phyloP scores from a whole-genome alignment of 2,113 vertebrate species.

The Oenanthe oenanthe region DNA sequence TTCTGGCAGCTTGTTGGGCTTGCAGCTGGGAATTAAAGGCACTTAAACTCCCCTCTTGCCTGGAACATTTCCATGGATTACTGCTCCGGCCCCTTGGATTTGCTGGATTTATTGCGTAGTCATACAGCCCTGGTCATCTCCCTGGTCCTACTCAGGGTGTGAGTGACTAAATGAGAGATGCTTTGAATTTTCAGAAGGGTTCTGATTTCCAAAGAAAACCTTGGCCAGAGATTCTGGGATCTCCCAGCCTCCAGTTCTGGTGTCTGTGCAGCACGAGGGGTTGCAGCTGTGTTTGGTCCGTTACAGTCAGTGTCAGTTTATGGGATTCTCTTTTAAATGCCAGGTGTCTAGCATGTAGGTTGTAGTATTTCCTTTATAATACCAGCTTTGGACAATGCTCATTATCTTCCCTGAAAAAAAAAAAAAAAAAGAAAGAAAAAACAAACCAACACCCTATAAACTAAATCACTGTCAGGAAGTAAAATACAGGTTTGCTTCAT shows the following conservation, averaged over 20 bases:
- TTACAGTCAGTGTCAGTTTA: background rate
- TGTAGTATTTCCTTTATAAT: constrained; percentile 9
- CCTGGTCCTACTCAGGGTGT: background rate
- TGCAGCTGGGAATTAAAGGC: constrained; percentile 52
- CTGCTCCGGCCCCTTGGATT: constrained; percentile 36
- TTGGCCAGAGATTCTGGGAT: background rate
- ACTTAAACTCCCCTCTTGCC: constrained; percentile 16
- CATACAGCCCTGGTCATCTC: background rate
- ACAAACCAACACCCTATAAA: background rate
- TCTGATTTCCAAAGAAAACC: constrained; percentile 14
- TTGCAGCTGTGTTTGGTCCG: background rate
- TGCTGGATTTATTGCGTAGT: background rate
- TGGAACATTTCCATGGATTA: constrained; percentile 56
- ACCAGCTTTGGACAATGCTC: constrained; percentile 35
- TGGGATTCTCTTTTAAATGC: background rate
- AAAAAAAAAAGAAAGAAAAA: background rate
- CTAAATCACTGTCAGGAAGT: constrained; percentile 55
- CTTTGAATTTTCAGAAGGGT: background rate
- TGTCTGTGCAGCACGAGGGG: background rate
- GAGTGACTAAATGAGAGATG: background rate
- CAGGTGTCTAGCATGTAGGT: background rate
- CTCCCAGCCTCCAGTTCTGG: background rate
- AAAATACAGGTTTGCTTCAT: constrained; percentile 54
- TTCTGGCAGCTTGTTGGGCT: constrained; percentile 48
- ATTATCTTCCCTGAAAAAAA: background rate